These are phyloP conservation scores for Melinopterus prodromus DNA, from an alignment of 2,888 invertebrate genomes.

Conservation along the genomic window DNA sequence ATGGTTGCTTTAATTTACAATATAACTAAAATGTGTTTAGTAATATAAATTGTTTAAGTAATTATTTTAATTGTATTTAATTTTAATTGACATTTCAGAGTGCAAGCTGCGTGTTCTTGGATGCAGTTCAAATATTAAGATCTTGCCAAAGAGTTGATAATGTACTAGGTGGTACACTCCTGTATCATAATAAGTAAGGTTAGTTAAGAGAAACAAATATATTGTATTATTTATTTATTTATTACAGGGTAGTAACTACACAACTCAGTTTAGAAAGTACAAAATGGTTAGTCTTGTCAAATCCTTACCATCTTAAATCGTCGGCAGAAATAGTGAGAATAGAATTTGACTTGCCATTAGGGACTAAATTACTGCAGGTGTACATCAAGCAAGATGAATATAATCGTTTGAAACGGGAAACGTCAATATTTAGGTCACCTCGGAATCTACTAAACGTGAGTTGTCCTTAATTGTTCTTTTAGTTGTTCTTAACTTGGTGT, in stretches of 20 bases:
- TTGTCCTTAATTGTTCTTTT: slow-evolving; percentile 11
- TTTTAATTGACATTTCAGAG: slow-evolving; percentile 67
- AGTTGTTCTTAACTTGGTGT: neutral
- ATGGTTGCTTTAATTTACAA: too few species aligned
- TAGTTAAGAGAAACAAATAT: neutral
- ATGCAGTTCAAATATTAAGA: slow-evolving; percentile 86
- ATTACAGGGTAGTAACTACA: slow-evolving; percentile 79
- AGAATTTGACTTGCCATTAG: slow-evolving; percentile 79
- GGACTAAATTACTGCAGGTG: slow-evolving; percentile 81
- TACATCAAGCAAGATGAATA: slow-evolving; percentile 75
- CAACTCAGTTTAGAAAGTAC: slow-evolving; percentile 79
- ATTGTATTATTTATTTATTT: slow-evolving; percentile 19
- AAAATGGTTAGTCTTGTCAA: slow-evolving; percentile 81
- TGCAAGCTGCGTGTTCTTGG: slow-evolving; percentile 85
- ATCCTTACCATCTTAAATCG: slow-evolving; percentile 84
- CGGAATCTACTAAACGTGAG: slow-evolving; percentile 45
- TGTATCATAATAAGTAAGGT: slow-evolving; percentile 88
- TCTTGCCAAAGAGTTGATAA: slow-evolving; percentile 81
- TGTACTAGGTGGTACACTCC: slow-evolving; percentile 83
- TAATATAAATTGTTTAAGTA: too few species aligned
- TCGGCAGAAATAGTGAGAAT: slow-evolving; percentile 75
- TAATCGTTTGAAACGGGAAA: slow-evolving; percentile 62
- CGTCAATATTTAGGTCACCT: slow-evolving; percentile 59
- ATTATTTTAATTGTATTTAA: neutral
- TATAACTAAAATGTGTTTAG: too few species aligned